Base-by-base conservation (phyloP, 1,140 invertebrate species). In the Phenacoccus solenopsis region DNA sequence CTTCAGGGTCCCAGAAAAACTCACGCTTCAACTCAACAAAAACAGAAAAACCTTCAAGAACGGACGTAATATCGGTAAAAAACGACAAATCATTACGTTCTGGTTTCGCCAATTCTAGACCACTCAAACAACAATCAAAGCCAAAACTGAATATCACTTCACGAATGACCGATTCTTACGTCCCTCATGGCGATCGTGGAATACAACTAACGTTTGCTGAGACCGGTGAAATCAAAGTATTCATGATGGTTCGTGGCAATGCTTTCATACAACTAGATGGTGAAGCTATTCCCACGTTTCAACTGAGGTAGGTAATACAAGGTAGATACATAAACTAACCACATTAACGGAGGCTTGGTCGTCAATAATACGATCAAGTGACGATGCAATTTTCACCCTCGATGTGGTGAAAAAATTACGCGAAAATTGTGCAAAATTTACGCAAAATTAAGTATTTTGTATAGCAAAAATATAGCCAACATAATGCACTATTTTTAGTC, bases 191-290 rank as follows among this genome's bases (percentile, higher is more conserved):
- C 70, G 82, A 88, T 74, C 80, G 89, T 74, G 89, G 88, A 16
- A 81, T 87, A 74, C 86, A 89, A 76, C 79, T 91, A 22, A 91
- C 89, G 0, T 91, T 92, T 76, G 87, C 87, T 73, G 89, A 92
- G 77, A 90, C 88, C 21, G 90, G 89, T 1, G 82, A 87, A 74
- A 85, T 88, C 71, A 84, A 85, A 74, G 90, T 88, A 16, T 93
- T 93, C 77, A 90, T 92, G 85, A 92, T 92, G 78, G 89, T 90
- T 7, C 87, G 91, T 77, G 89, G 88, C 70, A 91, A 91, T 75
- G 91, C 90, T 1, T 93, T 88, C 77, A 92, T 93, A 76, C 90
- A 93, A 77, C 82, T 93, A 16, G 90, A 91, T 77, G 90, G 90
- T 9, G 86, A 89, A 74, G 87, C 90, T 72, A 91, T 92, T 76